phyloP scores from a whole-genome alignment of 2,888 invertebrate species.

The Volucella inflata region DNA sequence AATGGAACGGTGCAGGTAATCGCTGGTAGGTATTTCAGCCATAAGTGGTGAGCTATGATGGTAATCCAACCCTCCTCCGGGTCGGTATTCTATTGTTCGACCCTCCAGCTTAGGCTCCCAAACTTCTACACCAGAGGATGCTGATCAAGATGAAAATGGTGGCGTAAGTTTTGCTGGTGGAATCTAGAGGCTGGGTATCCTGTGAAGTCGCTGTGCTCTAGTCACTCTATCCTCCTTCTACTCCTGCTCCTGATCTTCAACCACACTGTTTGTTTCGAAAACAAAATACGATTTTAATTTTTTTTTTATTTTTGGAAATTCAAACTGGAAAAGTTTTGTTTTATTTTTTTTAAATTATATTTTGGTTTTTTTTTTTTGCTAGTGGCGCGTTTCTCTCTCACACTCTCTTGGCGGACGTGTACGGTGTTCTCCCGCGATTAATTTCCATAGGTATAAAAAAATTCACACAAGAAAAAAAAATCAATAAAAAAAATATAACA shows the following conservation, averaged over 20 bases:
- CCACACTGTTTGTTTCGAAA: constrained; percentile 65
- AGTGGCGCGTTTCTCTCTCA: constrained; percentile 46
- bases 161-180: background rate
- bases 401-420: constrained; percentile 52
- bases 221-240: constrained; percentile 45
- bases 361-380: constrained; percentile 51
- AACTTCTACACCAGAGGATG: constrained; percentile 41
- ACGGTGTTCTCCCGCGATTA: constrained; percentile 67
- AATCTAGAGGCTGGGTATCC: constrained; percentile 1
- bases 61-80: constrained; percentile 86
- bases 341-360: constrained; percentile 39
- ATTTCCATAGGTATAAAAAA: constrained; percentile 67
- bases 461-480: constrained; percentile 68
- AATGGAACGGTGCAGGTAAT: constrained; percentile 88
- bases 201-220: constrained; percentile 20
- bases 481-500: constrained; percentile 75
- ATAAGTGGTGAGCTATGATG: constrained; percentile 86
- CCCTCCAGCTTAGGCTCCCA: constrained; percentile 84
- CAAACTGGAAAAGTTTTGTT: constrained; percentile 46
- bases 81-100: constrained; percentile 85
- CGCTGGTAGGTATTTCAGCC: constrained; percentile 87
- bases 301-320: constrained; percentile 42
- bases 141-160: constrained; percentile 5
- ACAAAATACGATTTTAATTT: constrained; percentile 61
- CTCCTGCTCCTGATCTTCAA: background rate